Conservation (phyloP, 1,140 invertebrate genomes). For the Drosophila pectinifera region DNA sequence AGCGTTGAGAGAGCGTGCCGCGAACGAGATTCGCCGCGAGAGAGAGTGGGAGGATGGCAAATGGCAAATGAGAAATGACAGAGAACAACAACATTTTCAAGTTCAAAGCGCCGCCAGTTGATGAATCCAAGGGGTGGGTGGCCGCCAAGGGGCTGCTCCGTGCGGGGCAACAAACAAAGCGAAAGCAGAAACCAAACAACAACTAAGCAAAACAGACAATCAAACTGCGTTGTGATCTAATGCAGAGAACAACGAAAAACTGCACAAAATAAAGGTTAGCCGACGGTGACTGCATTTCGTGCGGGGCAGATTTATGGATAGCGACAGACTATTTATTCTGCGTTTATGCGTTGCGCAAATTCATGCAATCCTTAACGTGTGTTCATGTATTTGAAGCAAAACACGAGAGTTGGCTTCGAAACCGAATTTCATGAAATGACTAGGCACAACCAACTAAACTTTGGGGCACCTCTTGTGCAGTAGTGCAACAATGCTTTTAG, state of each 20-base stretch:
- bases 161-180: conserved; percentile 11
- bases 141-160: not conserved
- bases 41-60: conserved; percentile 23
- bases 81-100: conserved; percentile 77
- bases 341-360: conserved; percentile 4
- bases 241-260: conserved; percentile 38
- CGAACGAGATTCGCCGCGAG: not conserved
- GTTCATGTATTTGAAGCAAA: not conserved
- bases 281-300: conserved; percentile 42
- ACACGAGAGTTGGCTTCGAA: not conserved
- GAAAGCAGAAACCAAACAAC: conserved; percentile 12
- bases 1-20: conserved; percentile 18
- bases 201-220: conserved; percentile 34
- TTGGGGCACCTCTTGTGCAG: too few species aligned
- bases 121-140: conserved; percentile 7
- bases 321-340: not conserved
- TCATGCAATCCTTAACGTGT: not conserved
- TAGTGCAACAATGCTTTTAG: too few species aligned
- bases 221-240: conserved; percentile 54
- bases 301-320: conserved; percentile 14
- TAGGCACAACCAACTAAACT: not conserved
- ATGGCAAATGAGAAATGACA: conserved; percentile 10
- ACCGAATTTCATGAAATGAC: not conserved
- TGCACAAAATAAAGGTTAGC: conserved; percentile 34
- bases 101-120: conserved; percentile 80